These are phyloP conservation scores for Polydrusus tereticollis DNA, from an alignment of 2,888 invertebrate genomes.

Conservation along the genomic window DNA sequence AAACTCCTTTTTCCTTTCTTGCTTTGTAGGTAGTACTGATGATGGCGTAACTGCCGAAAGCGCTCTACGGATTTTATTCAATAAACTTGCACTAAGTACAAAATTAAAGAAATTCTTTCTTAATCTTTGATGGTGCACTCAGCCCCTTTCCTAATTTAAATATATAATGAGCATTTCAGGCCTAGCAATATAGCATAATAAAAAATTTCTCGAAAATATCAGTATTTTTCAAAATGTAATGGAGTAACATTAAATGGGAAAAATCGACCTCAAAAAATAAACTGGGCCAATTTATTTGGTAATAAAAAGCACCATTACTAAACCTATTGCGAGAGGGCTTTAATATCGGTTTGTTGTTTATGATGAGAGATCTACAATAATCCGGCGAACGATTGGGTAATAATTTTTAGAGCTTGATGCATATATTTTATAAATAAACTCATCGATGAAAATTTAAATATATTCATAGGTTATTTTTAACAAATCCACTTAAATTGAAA, in stretches of 20 bases:
- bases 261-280: neutral
- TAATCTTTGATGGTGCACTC: too few relatives aligned
- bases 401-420: neutral
- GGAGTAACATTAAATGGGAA: neutral
- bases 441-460: too few relatives aligned
- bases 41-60: too few relatives aligned
- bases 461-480: too few relatives aligned
- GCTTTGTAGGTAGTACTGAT: too few relatives aligned
- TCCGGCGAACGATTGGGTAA: neutral
- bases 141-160: too few relatives aligned
- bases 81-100: too few relatives aligned
- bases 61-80: too few relatives aligned
- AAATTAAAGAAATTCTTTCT: too few relatives aligned
- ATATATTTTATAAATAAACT: neutral
- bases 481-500: too few relatives aligned
- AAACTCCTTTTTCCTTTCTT: too few relatives aligned
- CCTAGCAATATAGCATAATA: neutral
- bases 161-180: too few relatives aligned
- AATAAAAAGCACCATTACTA: slow-evolving; percentile 2
- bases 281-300: neutral
- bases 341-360: neutral
- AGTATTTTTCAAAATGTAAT: neutral
- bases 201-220: neutral
- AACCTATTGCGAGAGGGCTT: neutral
- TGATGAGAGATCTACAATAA: neutral